Evolutionary conservation across 2,113 vertebrate genomes (phyloP), one percentile per base, ranked within the genome.

Genomic region (Alligator sinensis): DNA sequence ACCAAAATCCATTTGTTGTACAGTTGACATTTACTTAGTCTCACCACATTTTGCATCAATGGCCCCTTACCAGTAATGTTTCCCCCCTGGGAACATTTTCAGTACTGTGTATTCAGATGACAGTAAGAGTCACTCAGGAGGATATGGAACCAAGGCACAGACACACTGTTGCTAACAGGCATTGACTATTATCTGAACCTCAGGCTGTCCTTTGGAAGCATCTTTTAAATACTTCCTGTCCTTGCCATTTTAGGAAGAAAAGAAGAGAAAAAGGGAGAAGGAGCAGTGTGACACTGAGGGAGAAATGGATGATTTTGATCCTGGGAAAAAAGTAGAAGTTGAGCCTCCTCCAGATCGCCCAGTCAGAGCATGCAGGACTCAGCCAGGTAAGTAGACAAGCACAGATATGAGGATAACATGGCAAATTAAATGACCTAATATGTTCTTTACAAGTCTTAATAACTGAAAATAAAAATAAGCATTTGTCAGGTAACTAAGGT

Each of bases 231-330:
- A 55, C 34, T 8, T 84, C 2, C 4, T 88, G 54, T 88, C 28
- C 61, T 59, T 94, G 24, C n/a, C 96, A 2, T 86, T 60, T 1
- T 92, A 99, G 93, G 99, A 99, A 82, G 99, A 99, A 93, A 99
- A 98, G 97, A 99, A 99, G 94, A 98, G 98, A 90, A 99, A 99
- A 89, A 98, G 99, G 57, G 99, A 99, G 77, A 98, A 98, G 88
- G 99, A 99, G 14, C 99, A 99, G 64, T 98, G 98, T 86, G 99
- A 99, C 91, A 97, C 98, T 0, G 99, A 99, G 84, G 97, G 98
- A 15, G 99, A 99, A 81, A 97, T 97, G 1, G 99, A 99, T 13
- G 99, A 99, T 68, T 99, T 99, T 89, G 98, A 98, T 86, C 98
- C 98, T 4, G 97, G 94, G 57, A 97, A 98, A 91, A 99, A 99